These are phyloP conservation scores for Anagyrus pseudococci DNA, from an alignment of 2,888 invertebrate genomes.

Conservation along the genomic window DNA sequence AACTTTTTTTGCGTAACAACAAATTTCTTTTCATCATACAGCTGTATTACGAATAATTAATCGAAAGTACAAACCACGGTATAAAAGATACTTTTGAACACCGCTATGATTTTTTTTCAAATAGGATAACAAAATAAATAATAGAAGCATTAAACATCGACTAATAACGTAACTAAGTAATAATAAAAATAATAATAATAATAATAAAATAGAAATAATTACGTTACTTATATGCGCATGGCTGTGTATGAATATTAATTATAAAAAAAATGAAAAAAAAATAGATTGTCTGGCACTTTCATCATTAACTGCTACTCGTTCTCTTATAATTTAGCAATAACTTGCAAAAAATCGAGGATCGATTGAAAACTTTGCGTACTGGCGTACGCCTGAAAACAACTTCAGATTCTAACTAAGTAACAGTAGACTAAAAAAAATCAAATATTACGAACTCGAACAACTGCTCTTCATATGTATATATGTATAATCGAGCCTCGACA, in stretches of 20 bases:
- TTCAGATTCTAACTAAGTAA: conserved; percentile 1
- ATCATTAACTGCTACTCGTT: conserved; percentile 28
- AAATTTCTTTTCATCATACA: not conserved
- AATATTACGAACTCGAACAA: conserved; percentile 24
- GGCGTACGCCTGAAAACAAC: too few relatives aligned
- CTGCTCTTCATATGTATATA: too few relatives aligned
- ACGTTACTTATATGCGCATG: conserved; percentile 48
- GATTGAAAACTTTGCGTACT: conserved; percentile 28
- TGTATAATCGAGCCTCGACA: conserved; percentile 15
- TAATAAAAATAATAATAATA: conserved; percentile 53
- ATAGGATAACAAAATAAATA: conserved; percentile 62
- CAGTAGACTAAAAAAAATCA: conserved; percentile 9
- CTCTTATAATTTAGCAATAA: too few relatives aligned
- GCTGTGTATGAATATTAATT: conserved; percentile 54
- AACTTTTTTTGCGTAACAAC: not conserved
- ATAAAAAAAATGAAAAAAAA: conserved; percentile 54
- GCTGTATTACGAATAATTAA: not conserved
- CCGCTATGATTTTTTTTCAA: conserved; percentile 37
- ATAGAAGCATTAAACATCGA: conserved; percentile 61
- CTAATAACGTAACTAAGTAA: conserved; percentile 60
- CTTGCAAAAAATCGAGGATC: conserved; percentile 28
- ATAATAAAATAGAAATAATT: conserved; percentile 49
- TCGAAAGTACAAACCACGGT: not conserved
- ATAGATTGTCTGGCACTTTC: conserved; percentile 40
- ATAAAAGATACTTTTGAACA: not conserved